phyloP scores from a whole-genome alignment of 2,113 vertebrate genomes.

The Callorhinus ursinus region DNA sequence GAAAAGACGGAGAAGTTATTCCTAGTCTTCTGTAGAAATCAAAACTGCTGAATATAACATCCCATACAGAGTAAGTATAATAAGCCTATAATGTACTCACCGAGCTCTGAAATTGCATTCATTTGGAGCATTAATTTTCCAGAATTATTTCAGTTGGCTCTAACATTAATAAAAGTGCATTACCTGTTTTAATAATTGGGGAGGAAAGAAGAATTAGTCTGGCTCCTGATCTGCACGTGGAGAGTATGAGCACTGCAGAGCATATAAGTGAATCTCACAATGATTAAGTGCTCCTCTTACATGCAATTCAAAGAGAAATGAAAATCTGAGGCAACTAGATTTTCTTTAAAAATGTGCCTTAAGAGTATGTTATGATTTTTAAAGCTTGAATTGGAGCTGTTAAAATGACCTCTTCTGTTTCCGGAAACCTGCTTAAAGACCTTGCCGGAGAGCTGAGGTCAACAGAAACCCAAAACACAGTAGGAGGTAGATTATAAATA shows the following conservation, averaged over 20 bases:
- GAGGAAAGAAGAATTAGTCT: conserved; percentile 80
- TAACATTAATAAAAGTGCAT: conserved; percentile 83
- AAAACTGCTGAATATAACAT: conserved; percentile 50
- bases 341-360: conserved; percentile 63
- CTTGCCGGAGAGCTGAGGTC: not conserved
- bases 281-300: conserved; percentile 73
- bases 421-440: conserved; percentile 14
- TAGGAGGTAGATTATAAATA: not conserved
- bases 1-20: conserved; percentile 56
- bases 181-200: conserved; percentile 82
- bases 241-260: conserved; percentile 57
- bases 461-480: not conserved
- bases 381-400: not conserved
- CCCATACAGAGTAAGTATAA: conserved; percentile 67
- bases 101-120: conserved; percentile 79
- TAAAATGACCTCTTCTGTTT: conserved; percentile 20
- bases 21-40: not conserved
- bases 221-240: conserved; percentile 71
- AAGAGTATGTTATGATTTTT: not conserved
- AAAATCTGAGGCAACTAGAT: conserved; percentile 64
- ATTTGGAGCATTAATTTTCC: conserved; percentile 82
- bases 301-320: conserved; percentile 77
- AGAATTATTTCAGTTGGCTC: conserved; percentile 80
- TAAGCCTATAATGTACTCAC: conserved; percentile 72
- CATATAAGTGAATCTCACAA: conserved; percentile 66